A percentile compares a stretch with the other conserved stretches of the same genome.
Evolutionary conservation across 2,113 vertebrate genomes (phyloP).

Genomic region (Lophius piscatorius): DNA sequence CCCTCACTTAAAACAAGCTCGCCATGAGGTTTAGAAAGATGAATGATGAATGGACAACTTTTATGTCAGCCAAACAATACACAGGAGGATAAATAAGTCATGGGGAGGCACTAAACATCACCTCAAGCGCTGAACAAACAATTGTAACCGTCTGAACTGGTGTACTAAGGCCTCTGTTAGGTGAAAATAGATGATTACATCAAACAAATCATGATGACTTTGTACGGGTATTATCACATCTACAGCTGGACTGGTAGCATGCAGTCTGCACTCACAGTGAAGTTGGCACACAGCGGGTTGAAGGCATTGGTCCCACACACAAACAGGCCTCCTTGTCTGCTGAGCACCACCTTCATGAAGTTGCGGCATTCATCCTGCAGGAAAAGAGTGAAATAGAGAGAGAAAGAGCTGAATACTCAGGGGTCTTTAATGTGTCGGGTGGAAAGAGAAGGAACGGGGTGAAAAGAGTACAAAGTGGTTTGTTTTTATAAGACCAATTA

Average conservation of each 20-base stretch:
- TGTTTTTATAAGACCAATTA: conserved; percentile 57
- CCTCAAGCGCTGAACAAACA: conserved; percentile 31
- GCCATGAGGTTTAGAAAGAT: conserved; percentile 54
- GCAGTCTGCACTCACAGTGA: conserved; percentile 85
- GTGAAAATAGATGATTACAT: no score
- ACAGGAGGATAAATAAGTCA: conserved; percentile 48
- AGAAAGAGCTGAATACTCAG: conserved; percentile 22
- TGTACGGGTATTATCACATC: conserved; percentile 39
- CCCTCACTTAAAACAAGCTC: conserved; percentile 50
- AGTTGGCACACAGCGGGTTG: conserved; percentile 95
- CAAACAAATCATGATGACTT: no score
- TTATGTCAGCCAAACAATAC: conserved; percentile 38
- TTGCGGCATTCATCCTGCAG: conserved; percentile 93
- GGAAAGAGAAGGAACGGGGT: conserved; percentile 4
- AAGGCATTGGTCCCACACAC: conserved; percentile 96
- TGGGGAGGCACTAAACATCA: conserved; percentile 26
- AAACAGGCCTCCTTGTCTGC: conserved; percentile 86
- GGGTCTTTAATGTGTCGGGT: conserved; percentile 5
- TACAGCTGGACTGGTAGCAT: background rate
- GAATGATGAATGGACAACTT: conserved; percentile 38
- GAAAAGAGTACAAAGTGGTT: conserved; percentile 5
- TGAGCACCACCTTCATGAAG: conserved; percentile 94
- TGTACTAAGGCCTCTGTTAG: no score
- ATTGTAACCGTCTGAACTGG: no score
- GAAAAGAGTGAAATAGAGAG: conserved; percentile 8